phyloP scores from a whole-genome alignment of 2,113 vertebrate genomes.

The Loxodonta africana region DNA sequence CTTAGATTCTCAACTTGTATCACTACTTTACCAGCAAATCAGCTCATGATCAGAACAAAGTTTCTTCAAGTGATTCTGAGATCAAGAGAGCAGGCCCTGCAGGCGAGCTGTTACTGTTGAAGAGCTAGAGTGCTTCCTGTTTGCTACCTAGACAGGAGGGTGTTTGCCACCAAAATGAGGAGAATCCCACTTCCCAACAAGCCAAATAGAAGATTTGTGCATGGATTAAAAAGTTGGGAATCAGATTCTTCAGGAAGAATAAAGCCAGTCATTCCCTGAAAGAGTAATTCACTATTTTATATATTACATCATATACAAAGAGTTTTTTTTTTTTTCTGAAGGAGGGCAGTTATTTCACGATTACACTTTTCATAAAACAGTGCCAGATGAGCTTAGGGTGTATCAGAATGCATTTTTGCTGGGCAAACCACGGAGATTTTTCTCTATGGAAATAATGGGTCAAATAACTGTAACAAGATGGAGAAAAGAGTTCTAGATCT shows the following conservation, averaged over 20 bases:
- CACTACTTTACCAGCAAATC: background rate
- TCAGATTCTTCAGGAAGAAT: conserved; percentile 29
- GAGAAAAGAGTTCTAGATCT: background rate
- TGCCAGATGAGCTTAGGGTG: background rate
- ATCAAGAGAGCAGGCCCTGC: background rate
- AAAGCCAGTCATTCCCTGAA: background rate
- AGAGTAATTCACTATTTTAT: background rate
- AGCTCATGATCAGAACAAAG: background rate
- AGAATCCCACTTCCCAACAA: background rate
- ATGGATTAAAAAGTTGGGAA: background rate
- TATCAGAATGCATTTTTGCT: conserved; percentile 33
- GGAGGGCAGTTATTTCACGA: background rate
- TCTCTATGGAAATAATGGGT: background rate
- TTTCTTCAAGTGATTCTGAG: background rate
- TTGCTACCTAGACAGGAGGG: background rate
- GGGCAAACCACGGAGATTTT: background rate
- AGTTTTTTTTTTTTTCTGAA: background rate
- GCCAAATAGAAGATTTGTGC: background rate
- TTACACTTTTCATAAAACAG: background rate
- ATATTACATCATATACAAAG: background rate
- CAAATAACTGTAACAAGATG: background rate
- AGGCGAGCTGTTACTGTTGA: background rate
- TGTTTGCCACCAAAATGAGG: background rate
- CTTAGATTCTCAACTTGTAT: background rate
- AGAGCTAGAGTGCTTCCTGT: background rate